Percentiles rank a stretch among this genome's conserved stretches.
phyloP scores from a whole-genome alignment of 1,140 invertebrate genomes.

The Cyclina sinensis region DNA sequence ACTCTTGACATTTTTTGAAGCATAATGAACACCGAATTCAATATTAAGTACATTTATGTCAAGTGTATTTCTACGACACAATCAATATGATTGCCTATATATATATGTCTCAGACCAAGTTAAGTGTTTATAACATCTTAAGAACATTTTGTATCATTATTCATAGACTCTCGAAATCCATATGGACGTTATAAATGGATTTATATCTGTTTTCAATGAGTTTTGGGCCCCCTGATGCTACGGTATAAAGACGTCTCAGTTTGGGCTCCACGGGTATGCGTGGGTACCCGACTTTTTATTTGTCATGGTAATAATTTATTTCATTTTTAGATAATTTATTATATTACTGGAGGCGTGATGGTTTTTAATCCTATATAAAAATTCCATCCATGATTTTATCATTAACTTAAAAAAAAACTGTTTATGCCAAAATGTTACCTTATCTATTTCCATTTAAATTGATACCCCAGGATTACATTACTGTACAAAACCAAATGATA shows the following conservation, averaged over 20 bases:
- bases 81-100: background rate
- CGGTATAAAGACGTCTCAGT: conserved; percentile 6
- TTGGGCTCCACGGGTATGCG: conserved; percentile 43
- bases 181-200: conserved; percentile 34
- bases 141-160: conserved; percentile 23
- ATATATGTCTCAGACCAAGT: background rate
- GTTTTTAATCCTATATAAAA: conserved; percentile 51
- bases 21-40: no score
- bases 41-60: no score
- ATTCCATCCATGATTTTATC: conserved; percentile 40
- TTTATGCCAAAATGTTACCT: conserved; percentile 5
- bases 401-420: conserved; percentile 26
- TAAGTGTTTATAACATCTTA: background rate
- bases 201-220: conserved; percentile 64
- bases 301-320: conserved; percentile 65
- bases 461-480: background rate
- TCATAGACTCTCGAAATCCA: conserved; percentile 42
- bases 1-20: no score
- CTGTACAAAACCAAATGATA: background rate
- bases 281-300: conserved; percentile 38
- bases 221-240: conserved; percentile 8
- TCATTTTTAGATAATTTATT: conserved; percentile 44
- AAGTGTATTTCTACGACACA: background rate
- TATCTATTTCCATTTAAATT: background rate
- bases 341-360: conserved; percentile 41